Evolutionary conservation across 1,140 invertebrate species (phyloP).

Genomic region (Littorina saxatilis): DNA sequence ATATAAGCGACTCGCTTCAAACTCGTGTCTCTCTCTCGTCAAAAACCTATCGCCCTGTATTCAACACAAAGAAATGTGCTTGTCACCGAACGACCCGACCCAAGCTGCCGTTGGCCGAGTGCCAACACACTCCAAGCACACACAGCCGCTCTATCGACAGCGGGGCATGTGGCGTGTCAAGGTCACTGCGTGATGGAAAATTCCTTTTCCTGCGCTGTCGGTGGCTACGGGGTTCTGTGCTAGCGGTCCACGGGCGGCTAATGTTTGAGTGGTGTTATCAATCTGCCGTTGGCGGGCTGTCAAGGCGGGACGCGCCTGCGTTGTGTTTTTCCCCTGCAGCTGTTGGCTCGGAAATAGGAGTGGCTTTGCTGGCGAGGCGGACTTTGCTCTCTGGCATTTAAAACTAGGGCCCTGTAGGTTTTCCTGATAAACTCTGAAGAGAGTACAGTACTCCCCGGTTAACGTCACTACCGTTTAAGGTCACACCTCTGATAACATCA

Average conservation of each 20-base stretch:
- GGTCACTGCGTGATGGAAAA: constrained; percentile 30
- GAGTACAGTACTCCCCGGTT: too few relatives aligned
- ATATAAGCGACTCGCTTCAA: neutral
- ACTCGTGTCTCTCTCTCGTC: neutral
- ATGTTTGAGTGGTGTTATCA: constrained; percentile 12
- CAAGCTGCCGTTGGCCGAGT: constrained; percentile 10
- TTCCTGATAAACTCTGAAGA: too few relatives aligned
- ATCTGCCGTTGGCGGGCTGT: constrained; percentile 19
- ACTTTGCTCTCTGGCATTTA: neutral
- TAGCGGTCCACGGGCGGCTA: constrained; percentile 12
- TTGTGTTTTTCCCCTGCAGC: neutral
- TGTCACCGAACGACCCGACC: neutral
- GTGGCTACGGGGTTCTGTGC: constrained; percentile 22
- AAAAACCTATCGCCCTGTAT: neutral
- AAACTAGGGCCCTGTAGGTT: too few relatives aligned
- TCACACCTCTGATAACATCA: too few relatives aligned
- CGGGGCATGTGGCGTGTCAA: neutral
- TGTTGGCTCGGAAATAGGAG: neutral
- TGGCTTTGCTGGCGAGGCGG: neutral
- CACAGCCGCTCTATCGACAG: neutral
- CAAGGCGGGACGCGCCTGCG: neutral
- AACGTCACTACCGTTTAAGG: too few relatives aligned
- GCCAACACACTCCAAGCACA: neutral
- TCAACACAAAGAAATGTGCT: constrained; percentile 2
- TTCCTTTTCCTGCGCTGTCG: constrained; percentile 2